These are phyloP conservation scores for Eulemur rufifrons DNA, from an alignment of 2,113 vertebrate genomes.

Conservation along the genomic window DNA sequence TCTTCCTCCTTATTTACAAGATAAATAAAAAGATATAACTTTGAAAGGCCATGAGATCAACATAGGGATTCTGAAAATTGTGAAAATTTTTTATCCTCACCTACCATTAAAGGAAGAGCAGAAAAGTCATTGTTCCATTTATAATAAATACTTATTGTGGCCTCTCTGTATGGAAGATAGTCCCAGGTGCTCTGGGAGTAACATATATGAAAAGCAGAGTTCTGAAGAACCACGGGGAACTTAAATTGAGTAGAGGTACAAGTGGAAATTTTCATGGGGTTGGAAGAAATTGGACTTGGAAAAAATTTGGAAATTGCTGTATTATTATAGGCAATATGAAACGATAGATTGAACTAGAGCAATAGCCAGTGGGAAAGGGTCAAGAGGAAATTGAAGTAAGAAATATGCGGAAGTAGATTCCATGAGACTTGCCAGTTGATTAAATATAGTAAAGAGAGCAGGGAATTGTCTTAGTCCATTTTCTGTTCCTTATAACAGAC, in stretches of 20 bases:
- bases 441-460: neutral
- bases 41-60: neutral
- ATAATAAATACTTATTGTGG: neutral
- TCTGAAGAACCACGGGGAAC: neutral
- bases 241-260: neutral
- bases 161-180: neutral
- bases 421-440: neutral
- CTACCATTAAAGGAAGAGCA: neutral
- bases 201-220: neutral
- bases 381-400: neutral
- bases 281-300: neutral
- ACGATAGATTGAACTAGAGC: neutral
- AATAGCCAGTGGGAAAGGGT: neutral
- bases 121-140: neutral
- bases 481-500: too few species aligned
- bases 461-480: neutral
- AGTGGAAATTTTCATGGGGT: neutral
- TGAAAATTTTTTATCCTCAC: neutral
- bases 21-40: neutral
- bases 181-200: neutral
- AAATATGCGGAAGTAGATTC: neutral
- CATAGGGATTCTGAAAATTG: neutral
- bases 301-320: neutral
- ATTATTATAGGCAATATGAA: neutral
- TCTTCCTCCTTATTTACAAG: conserved; percentile 1